Conservation (phyloP, 2,888 invertebrate species). For the Drosophila merina region DNA sequence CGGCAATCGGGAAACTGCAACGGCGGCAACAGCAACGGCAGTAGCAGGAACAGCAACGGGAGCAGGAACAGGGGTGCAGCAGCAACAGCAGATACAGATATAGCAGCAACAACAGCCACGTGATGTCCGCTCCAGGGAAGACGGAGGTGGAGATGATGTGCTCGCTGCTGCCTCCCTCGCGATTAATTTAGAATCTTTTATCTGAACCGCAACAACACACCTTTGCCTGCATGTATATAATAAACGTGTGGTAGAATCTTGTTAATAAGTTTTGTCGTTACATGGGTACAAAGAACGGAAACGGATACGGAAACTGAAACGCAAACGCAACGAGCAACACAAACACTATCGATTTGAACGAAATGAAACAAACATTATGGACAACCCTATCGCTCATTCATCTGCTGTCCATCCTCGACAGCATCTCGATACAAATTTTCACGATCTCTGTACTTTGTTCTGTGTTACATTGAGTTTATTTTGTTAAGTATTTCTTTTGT, state of each 20-base stretch:
- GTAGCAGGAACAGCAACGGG: slow-evolving; percentile 17
- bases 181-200: slow-evolving; percentile 45
- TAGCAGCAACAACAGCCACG: slow-evolving; percentile 52
- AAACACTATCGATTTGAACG: slow-evolving; percentile 21
- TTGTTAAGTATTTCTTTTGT: slow-evolving; percentile 35
- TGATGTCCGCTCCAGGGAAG: slow-evolving; percentile 60
- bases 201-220: slow-evolving; percentile 67
- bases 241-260: slow-evolving; percentile 74
- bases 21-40: slow-evolving; percentile 41
- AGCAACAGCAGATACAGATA: slow-evolving; percentile 21
- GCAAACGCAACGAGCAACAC: slow-evolving; percentile 40
- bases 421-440: no score
- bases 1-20: slow-evolving; percentile 53
- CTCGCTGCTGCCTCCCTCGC: slow-evolving; percentile 48
- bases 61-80: slow-evolving; percentile 10
- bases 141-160: slow-evolving; percentile 39
- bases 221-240: slow-evolving; percentile 78
- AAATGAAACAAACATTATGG: slow-evolving; percentile 32
- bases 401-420: neutral
- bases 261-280: slow-evolving; percentile 64
- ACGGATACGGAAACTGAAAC: slow-evolving; percentile 46
- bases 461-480: slow-evolving; percentile 41
- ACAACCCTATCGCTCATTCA: slow-evolving; percentile 7
- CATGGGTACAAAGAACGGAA: slow-evolving; percentile 48
- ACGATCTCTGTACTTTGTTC: neutral